These are phyloP conservation scores for Hemichromis elongatus DNA, from an alignment of 2,113 vertebrate species.

Conservation along the genomic window DNA sequence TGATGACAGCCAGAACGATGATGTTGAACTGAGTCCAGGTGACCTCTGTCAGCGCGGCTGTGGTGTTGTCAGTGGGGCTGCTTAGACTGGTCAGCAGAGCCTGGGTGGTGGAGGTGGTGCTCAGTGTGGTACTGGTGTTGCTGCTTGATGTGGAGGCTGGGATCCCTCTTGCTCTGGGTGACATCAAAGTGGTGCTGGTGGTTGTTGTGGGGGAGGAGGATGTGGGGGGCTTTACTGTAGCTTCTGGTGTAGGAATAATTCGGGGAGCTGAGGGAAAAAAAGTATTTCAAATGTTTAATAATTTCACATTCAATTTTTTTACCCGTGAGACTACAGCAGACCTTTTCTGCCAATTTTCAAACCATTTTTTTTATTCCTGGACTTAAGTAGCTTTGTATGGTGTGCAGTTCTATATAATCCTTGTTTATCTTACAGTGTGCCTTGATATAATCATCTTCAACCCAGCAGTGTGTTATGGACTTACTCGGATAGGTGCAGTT, in stretches of 20 bases:
- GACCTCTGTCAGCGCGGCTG: constrained; percentile 83
- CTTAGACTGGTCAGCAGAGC: constrained; percentile 72
- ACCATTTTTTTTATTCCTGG: not conserved
- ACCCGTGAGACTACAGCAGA: not conserved
- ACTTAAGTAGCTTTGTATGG: not conserved
- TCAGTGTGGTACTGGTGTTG: constrained; percentile 56
- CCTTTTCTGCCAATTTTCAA: not conserved
- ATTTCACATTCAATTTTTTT: not conserved
- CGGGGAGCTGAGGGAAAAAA: constrained; percentile 38
- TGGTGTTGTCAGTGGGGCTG: constrained; percentile 84
- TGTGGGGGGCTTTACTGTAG: not conserved
- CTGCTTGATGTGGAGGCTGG: constrained; percentile 29
- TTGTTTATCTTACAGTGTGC: not conserved
- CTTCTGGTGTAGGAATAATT: constrained; percentile 27
- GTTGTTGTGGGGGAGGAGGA: constrained; percentile 20
- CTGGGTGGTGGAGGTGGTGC: constrained; percentile 68
- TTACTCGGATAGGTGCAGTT: constrained; percentile 85
- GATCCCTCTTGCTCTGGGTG: not conserved
- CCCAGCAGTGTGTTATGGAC: not conserved
- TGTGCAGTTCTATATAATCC: not conserved
- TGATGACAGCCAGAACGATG: constrained; percentile 93
- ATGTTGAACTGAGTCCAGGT: constrained; percentile 99
- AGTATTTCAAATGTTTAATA: not conserved
- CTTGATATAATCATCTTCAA: not conserved
- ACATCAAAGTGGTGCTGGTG: constrained; percentile 60